Percentiles rank a stretch among this genome's conserved stretches.
phyloP scores from a whole-genome alignment of 2,113 vertebrate species.

The Sander vitreus region DNA sequence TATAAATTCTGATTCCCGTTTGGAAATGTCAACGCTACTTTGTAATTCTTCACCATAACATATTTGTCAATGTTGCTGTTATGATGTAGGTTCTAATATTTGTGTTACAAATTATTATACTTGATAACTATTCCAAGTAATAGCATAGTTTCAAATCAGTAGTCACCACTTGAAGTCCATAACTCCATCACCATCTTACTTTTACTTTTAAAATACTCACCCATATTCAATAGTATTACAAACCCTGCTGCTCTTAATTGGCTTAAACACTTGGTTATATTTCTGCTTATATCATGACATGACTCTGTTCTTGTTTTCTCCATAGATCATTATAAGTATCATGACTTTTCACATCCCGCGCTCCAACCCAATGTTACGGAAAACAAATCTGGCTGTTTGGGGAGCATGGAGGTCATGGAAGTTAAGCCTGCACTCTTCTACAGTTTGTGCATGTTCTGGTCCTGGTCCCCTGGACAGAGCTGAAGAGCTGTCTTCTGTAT shows the following conservation, averaged over 20 bases:
- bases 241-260: not conserved
- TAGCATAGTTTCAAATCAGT: not conserved
- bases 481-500: slow-evolving; percentile 32
- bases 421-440: slow-evolving; percentile 40
- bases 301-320: slow-evolving; percentile 22
- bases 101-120: not conserved
- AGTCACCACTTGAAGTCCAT: not conserved
- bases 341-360: slow-evolving; percentile 54
- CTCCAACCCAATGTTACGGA: slow-evolving; percentile 48
- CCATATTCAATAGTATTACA: not conserved
- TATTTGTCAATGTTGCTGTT: not conserved
- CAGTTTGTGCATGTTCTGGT: slow-evolving; percentile 41
- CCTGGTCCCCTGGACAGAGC: slow-evolving; percentile 18
- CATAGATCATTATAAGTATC: slow-evolving; percentile 38
- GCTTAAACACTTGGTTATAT: not conserved
- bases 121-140: not conserved
- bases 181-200: not conserved
- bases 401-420: slow-evolving; percentile 60
- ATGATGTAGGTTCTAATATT: not conserved
- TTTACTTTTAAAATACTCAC: not conserved
- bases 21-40: slow-evolving; percentile 4
- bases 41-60: not conserved
- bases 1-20: not conserved
- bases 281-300: not conserved
- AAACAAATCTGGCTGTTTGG: slow-evolving; percentile 32